Base-by-base conservation (phyloP, 2,113 vertebrate genomes). In the Larimichthys polyactis region DNA sequence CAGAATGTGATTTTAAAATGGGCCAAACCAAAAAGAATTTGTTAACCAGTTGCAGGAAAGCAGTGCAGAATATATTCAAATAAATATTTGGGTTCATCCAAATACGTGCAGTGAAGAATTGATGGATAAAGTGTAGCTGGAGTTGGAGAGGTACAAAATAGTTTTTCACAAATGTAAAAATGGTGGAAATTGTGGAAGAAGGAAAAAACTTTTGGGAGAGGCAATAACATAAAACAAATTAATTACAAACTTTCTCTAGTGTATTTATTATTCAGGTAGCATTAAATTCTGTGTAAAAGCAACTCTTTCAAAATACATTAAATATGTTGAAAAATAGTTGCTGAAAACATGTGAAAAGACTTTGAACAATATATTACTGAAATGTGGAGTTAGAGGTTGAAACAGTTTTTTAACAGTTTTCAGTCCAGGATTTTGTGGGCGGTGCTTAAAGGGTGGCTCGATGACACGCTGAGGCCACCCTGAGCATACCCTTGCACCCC, bases 1-100 rank as follows among this genome's bases (percentile, higher is more conserved):
- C 0, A 5, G 9, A 54, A 20, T 27, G n/a, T 69, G 20, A 14
- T 32, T 68, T 43, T 44, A 1, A 44, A 52, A 51, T 49, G 11
- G 49, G 7, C 12, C 12, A 24, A 5, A 62, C 19, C 19, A 5
- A 32, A 15, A 59, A 60, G 1, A 24, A 49, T 48, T 29, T 72
- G 71, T 24, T 40, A 60, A 9, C 71, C 55, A 20, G 20, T 72
- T 9, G 32, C 19, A 52, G 71, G 44, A 63, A 74, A 32, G 27
- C 20, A 19, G 14, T 48, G 17, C 0, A 2, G 17, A 72, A 32
- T 59, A 48, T 48, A 16, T 71, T 58, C 4, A 32, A 58, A 29
- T 11, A 12, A 5, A 71, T 40, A 1, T 24, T 71, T 14, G 32
- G 32, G 4, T 44, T 43, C 10, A 19, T 46, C 40, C n/a, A 44